These are phyloP conservation scores for Drosophila siamana DNA, from an alignment of 2,888 invertebrate genomes.

Conservation along the genomic window DNA sequence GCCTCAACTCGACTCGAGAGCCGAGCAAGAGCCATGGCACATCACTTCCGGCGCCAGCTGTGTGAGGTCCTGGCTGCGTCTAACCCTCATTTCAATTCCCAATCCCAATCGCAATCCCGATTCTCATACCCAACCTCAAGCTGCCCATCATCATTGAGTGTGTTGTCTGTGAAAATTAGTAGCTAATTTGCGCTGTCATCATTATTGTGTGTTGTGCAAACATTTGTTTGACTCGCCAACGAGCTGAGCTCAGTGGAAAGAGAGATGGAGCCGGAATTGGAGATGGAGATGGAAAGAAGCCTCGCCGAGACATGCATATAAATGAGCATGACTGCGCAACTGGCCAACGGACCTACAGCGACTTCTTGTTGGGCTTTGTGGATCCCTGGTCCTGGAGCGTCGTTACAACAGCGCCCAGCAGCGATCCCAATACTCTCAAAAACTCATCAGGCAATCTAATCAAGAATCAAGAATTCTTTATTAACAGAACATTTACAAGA, in stretches of 20 bases:
- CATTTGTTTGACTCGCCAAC: conserved; percentile 69
- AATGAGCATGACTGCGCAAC: conserved; percentile 50
- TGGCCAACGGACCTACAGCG: background rate
- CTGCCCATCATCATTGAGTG: conserved; percentile 27
- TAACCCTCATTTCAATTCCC: conserved; percentile 50
- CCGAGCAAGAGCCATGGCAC: conserved; percentile 35
- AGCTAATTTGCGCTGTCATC: conserved; percentile 81
- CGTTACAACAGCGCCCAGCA: conserved; percentile 17
- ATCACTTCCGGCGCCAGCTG: conserved; percentile 63
- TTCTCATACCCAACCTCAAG: conserved; percentile 13
- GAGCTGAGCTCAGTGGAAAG: background rate
- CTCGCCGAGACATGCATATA: conserved; percentile 49
- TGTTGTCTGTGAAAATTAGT: conserved; percentile 73
- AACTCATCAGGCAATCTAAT: conserved; percentile 12
- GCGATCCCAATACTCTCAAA: conserved; percentile 8
- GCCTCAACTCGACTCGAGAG: conserved; percentile 40
- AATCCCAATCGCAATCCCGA: conserved; percentile 1
- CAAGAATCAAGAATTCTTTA: background rate
- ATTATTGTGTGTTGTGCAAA: conserved; percentile 80
- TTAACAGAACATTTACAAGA: background rate
- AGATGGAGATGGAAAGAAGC: conserved; percentile 11
- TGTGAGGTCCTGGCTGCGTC: conserved; percentile 71
- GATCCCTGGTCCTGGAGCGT: conserved; percentile 4
- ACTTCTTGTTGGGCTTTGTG: background rate
- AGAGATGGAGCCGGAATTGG: background rate